Base-by-base conservation (phyloP, 2,797 vertebrate genomes). In the Zenarchopterus dispar region DNA sequence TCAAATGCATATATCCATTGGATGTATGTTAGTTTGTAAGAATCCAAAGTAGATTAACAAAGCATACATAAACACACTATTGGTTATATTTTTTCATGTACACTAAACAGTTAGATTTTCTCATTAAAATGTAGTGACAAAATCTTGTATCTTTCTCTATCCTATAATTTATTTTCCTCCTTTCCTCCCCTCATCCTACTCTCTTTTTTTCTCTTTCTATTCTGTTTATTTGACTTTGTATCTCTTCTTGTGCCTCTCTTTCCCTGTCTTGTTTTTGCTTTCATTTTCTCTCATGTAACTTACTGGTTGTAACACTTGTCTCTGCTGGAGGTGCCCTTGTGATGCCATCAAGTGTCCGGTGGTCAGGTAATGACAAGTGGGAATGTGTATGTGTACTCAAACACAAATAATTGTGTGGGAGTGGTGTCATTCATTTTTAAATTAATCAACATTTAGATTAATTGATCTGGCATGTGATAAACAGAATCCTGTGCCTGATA, bases 301-400 rank as follows among this genome's bases (percentile, higher is more conserved):
- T 91, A 92, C 90, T 85, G 85, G 80, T 84, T 90, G 91, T 91
- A 89, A 92, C 67, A 67, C 65, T 72, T 62, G 71, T 85, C 84
- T 84, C 65, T 71, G 76, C 78, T 73, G 62, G 77, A 79, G 72
- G 80, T 78, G 73, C 49, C 75, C 80, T 63, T 81, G 81, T 76
- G 78, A 85, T 11, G 56, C 50, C 74, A 77, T 87, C 77, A 75
- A 77, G 72, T 81, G 77, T 63, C 64, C 69, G 78, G 70, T 89
- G 86, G 85, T 87, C 81, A 83, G 70, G 78, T 81, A 70, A 77
- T 77, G 81, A 86, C 80, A 71, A 68, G 70, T 44, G 75, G 59
- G 73, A 58, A 70, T 58, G 65, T 73, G 61, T 57, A 31, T 53
- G 65, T 68, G 56, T 66, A 23, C 65, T 57, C 58, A 50, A 67